A percentile compares a stretch with the other conserved stretches of the same genome.
Evolutionary conservation across 2,888 invertebrate genomes (phyloP).

Genomic region (Hypercompe scribonia): DNA sequence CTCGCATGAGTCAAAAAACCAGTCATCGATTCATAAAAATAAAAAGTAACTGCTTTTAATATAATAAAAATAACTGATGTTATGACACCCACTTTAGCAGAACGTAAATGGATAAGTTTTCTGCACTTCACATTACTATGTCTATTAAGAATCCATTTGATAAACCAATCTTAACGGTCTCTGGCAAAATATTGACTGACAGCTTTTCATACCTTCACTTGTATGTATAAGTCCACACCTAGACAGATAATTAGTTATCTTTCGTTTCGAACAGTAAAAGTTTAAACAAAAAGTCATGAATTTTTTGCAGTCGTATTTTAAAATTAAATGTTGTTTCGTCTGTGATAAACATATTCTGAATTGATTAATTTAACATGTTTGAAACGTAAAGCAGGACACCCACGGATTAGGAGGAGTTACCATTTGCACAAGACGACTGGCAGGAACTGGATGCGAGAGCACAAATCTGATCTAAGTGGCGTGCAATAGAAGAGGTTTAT

Average conservation of each 20-base stretch:
- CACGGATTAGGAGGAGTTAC: too few relatives aligned
- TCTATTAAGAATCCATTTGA: slow-evolving; percentile 28
- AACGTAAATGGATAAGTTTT: slow-evolving; percentile 47
- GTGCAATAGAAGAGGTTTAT: too few relatives aligned
- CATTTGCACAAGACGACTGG: too few relatives aligned
- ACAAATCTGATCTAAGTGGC: too few relatives aligned
- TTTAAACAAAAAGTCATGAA: slow-evolving; percentile 40
- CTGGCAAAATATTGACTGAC: slow-evolving; percentile 39
- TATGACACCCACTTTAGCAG: slow-evolving; percentile 56
- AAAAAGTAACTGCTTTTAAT: slow-evolving; percentile 60
- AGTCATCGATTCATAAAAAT: slow-evolving; percentile 63
- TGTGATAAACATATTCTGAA: slow-evolving; percentile 11
- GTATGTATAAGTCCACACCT: slow-evolving; percentile 27
- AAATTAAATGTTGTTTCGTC: slow-evolving; percentile 33
- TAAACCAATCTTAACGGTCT: slow-evolving; percentile 32
- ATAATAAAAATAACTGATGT: slow-evolving; percentile 64
- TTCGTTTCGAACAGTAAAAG: slow-evolving; percentile 28
- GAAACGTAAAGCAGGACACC: too few relatives aligned
- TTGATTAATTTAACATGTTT: neutral
- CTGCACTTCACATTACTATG: slow-evolving; percentile 52
- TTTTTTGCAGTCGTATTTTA: slow-evolving; percentile 44
- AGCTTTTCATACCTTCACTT: slow-evolving; percentile 14
- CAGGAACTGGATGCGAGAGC: too few relatives aligned
- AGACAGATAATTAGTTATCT: slow-evolving; percentile 38
- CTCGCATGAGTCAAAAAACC: slow-evolving; percentile 65